Evolutionary conservation across 2,113 vertebrate species (phyloP).

Genomic region (Bubo scandiacus): DNA sequence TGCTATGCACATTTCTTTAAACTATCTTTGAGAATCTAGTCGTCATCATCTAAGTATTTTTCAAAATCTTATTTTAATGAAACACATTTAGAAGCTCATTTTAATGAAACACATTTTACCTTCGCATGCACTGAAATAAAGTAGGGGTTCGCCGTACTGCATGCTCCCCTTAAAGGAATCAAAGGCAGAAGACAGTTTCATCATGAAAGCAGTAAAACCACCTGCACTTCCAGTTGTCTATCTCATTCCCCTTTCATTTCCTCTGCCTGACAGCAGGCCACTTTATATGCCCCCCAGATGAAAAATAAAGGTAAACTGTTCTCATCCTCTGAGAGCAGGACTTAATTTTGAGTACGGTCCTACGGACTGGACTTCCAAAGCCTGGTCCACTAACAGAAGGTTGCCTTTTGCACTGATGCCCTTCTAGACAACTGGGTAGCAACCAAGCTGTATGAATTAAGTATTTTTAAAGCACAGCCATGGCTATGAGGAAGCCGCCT

Average conservation of each 20-base stretch:
- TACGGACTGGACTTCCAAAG: neutral
- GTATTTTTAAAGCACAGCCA: neutral
- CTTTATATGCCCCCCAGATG: slow-evolving; percentile 28
- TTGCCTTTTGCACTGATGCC: neutral
- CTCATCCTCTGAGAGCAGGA: neutral
- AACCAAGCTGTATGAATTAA: neutral
- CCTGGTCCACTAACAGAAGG: fast-evolving
- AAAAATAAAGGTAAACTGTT: slow-evolving; percentile 28
- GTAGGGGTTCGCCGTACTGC: neutral
- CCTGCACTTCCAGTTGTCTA: slow-evolving; percentile 52
- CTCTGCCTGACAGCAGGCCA: slow-evolving; percentile 51
- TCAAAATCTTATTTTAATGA: slow-evolving; percentile 75
- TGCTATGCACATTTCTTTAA: neutral
- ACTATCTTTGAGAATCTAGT: neutral
- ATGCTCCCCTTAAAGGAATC: neutral
- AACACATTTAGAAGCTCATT: slow-evolving; percentile 72
- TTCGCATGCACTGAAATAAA: slow-evolving; percentile 47
- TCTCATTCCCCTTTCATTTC: slow-evolving; percentile 71
- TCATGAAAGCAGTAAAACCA: slow-evolving; percentile 50
- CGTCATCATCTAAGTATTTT: slow-evolving; percentile 54
- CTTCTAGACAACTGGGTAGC: neutral
- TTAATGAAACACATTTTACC: slow-evolving; percentile 76
- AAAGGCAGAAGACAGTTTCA: neutral
- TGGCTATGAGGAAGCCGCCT: neutral
- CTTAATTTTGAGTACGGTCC: neutral